phyloP scores from a whole-genome alignment of 2,888 invertebrate genomes.

The Tricholauxania praeusta region DNA sequence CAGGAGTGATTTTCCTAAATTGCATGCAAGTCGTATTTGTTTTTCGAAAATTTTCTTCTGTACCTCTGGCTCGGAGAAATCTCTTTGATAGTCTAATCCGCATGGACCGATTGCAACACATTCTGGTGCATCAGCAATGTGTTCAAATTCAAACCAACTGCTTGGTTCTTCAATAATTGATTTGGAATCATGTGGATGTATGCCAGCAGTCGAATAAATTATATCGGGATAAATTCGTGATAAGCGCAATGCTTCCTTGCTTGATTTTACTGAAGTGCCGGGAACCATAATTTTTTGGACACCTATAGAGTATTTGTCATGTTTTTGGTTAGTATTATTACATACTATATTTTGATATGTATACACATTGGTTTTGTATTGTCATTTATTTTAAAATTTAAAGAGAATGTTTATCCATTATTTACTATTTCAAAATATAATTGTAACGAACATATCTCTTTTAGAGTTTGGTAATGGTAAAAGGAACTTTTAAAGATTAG shows the following conservation, averaged over 20 bases:
- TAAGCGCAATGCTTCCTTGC: constrained; percentile 90
- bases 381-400: no score
- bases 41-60: constrained; percentile 90
- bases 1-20: constrained; percentile 87
- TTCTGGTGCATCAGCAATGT: constrained; percentile 83
- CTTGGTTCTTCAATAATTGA: constrained; percentile 79
- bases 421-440: no score
- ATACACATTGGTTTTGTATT: no score
- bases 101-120: constrained; percentile 96
- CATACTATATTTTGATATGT: no score
- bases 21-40: constrained; percentile 87
- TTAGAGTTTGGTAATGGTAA: no score
- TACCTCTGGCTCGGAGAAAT: constrained; percentile 90
- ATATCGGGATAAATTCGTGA: constrained; percentile 91
- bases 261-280: constrained; percentile 88
- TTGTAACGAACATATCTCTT: no score
- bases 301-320: constrained; percentile 70
- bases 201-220: constrained; percentile 91
- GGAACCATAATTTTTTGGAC: constrained; percentile 96
- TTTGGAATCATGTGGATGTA: constrained; percentile 95
- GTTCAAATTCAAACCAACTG: constrained; percentile 82
- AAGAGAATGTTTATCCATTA: no score
- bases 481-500: no score
- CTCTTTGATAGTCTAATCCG: constrained; percentile 93
- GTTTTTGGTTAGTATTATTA: no score